Evolutionary conservation across 1,140 invertebrate genomes (phyloP).

Genomic region (Ips nitidus): DNA sequence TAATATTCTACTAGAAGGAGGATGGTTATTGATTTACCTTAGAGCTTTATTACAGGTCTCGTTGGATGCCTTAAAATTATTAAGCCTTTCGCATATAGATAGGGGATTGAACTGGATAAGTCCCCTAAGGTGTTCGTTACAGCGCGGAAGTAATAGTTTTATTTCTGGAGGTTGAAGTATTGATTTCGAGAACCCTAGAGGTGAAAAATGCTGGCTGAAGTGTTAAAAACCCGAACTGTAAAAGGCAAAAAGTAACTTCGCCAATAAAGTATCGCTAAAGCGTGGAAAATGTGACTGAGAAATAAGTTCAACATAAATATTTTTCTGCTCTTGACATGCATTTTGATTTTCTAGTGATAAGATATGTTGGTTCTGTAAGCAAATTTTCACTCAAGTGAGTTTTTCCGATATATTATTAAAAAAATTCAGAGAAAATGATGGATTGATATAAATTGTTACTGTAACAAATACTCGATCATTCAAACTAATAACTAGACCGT

Average conservation of each 20-base stretch:
- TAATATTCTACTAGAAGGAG: background rate
- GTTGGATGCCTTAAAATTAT: background rate
- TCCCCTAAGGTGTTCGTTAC: background rate
- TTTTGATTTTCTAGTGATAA: background rate
- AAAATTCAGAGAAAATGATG: no score
- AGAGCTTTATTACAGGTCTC: background rate
- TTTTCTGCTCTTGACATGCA: background rate
- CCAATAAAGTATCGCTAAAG: conserved; percentile 1
- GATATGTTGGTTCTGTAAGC: no score
- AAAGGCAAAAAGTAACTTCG: background rate
- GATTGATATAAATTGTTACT: no score
- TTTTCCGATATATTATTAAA: no score
- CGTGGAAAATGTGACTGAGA: conserved; percentile 1
- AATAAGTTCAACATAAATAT: background rate
- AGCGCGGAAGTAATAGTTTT: background rate
- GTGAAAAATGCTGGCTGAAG: background rate
- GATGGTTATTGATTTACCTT: background rate
- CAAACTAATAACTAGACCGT: no score
- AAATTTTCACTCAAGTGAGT: no score
- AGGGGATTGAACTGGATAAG: background rate
- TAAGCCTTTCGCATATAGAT: background rate
- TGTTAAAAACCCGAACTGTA: background rate
- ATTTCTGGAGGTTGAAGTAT: background rate
- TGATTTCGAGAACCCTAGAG: background rate
- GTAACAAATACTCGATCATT: no score